Evolutionary conservation across 2,113 vertebrate genomes (phyloP).

Genomic region (Austrofundulus limnaeus): DNA sequence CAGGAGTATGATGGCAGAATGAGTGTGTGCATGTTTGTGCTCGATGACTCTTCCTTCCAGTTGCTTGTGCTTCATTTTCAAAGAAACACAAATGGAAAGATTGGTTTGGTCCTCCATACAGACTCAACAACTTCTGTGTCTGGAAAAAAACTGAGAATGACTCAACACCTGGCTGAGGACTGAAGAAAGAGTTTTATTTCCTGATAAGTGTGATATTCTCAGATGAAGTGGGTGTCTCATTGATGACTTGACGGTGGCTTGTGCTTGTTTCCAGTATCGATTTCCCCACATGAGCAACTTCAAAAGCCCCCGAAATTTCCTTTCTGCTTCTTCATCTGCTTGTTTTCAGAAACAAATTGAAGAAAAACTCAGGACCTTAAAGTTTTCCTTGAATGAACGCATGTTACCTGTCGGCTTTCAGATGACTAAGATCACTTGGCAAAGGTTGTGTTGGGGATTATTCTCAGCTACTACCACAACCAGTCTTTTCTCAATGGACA

Average conservation of each 20-base stretch:
- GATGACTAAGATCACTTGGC: too few species aligned
- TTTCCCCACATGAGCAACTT: conserved; percentile 40
- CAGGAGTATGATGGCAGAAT: conserved; percentile 18
- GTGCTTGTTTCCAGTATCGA: conserved; percentile 19
- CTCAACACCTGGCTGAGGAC: conserved; percentile 35
- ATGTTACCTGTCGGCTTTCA: too few species aligned
- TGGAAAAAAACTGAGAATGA: conserved; percentile 30
- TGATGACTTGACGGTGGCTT: background rate
- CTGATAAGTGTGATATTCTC: conserved; percentile 23
- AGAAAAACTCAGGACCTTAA: too few species aligned
- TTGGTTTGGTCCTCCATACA: conserved; percentile 7
- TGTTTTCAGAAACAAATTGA: conserved; percentile 1
- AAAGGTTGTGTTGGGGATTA: too few species aligned
- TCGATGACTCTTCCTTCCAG: conserved; percentile 4
- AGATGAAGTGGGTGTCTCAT: conserved; percentile 23
- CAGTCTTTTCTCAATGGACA: too few species aligned
- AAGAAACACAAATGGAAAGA: conserved; percentile 25
- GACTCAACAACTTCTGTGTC: background rate
- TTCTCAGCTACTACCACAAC: too few species aligned
- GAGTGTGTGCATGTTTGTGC: background rate
- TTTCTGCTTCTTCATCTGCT: background rate
- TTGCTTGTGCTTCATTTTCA: conserved; percentile 25
- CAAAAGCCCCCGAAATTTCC: conserved; percentile 42
- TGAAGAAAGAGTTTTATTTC: conserved; percentile 2
- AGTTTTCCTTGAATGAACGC: too few species aligned